Evolutionary conservation across 2,888 invertebrate species (phyloP).

Genomic region (Drosophila parthenogenetica): DNA sequence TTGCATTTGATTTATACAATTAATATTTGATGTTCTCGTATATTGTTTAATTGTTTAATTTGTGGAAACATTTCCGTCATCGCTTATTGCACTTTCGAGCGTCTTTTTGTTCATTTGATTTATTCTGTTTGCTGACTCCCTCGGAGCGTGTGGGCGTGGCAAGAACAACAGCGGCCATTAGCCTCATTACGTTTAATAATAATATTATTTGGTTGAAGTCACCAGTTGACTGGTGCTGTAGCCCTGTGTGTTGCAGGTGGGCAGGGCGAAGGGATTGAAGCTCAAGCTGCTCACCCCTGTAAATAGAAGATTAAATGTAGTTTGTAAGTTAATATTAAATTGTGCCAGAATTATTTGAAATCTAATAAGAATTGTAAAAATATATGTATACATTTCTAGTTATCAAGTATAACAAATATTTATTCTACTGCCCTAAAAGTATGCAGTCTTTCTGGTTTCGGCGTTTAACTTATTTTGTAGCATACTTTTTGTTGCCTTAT

Average conservation of each 20-base stretch:
- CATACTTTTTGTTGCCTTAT: slow-evolving; percentile 7
- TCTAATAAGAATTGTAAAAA: no score
- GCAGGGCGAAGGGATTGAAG: slow-evolving; percentile 96
- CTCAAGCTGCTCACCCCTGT: slow-evolving; percentile 92
- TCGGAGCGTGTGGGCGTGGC: slow-evolving; percentile 13
- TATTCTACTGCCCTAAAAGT: neutral
- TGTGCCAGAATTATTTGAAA: no score
- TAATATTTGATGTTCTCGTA: slow-evolving; percentile 34
- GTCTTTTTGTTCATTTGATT: slow-evolving; percentile 53
- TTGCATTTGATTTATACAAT: slow-evolving; percentile 35
- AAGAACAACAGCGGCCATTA: slow-evolving; percentile 40
- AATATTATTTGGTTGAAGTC: slow-evolving; percentile 90
- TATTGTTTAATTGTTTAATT: slow-evolving; percentile 39
- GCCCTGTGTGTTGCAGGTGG: slow-evolving; percentile 93
- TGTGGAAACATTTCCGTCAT: slow-evolving; percentile 64
- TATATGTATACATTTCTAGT: neutral
- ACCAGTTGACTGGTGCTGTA: slow-evolving; percentile 92
- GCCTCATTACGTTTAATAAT: slow-evolving; percentile 68
- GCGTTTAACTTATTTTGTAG: neutral
- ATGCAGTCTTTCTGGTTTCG: neutral
- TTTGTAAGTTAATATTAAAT: neutral
- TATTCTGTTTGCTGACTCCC: slow-evolving; percentile 34
- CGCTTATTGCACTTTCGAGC: slow-evolving; percentile 75
- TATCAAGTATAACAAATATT: neutral
- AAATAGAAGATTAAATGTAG: slow-evolving; percentile 52